phyloP scores from a whole-genome alignment of 2,888 invertebrate species.

The Tachina fera region DNA sequence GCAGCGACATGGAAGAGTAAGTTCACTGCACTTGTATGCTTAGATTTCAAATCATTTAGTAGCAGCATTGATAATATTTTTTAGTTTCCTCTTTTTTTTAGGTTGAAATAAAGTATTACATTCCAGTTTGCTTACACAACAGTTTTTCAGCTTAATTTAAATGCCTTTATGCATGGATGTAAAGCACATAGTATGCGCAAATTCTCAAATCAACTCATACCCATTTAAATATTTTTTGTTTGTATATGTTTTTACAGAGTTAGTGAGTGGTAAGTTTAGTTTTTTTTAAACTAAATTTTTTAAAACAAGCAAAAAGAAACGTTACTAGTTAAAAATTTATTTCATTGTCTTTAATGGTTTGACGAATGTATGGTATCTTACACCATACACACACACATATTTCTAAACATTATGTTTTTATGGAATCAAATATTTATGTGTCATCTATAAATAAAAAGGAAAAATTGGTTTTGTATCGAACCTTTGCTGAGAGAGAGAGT shows the following conservation, averaged over 20 bases:
- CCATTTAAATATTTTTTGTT: constrained; percentile 30
- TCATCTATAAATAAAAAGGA: too few species aligned
- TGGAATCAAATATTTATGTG: too few species aligned
- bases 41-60: constrained; percentile 66
- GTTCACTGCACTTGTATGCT: constrained; percentile 68
- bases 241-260: constrained; percentile 14
- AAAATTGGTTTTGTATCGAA: too few species aligned
- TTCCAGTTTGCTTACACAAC: constrained; percentile 51
- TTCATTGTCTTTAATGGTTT: too few species aligned
- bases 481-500: too few species aligned
- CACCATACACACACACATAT: too few species aligned
- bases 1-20: constrained; percentile 63
- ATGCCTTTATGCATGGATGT: constrained; percentile 30
- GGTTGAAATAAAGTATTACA: constrained; percentile 34
- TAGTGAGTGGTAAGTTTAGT: constrained; percentile 1
- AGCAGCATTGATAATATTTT: constrained; percentile 57
- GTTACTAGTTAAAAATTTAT: too few species aligned
- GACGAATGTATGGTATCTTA: too few species aligned
- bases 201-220: constrained; percentile 7
- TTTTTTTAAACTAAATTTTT: not conserved
- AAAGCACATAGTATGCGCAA: not conserved
- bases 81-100: not conserved
- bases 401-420: too few species aligned
- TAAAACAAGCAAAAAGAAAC: too few species aligned
- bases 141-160: constrained; percentile 62